phyloP scores from a whole-genome alignment of 2,113 vertebrate genomes.

The Hemichromis elongatus region DNA sequence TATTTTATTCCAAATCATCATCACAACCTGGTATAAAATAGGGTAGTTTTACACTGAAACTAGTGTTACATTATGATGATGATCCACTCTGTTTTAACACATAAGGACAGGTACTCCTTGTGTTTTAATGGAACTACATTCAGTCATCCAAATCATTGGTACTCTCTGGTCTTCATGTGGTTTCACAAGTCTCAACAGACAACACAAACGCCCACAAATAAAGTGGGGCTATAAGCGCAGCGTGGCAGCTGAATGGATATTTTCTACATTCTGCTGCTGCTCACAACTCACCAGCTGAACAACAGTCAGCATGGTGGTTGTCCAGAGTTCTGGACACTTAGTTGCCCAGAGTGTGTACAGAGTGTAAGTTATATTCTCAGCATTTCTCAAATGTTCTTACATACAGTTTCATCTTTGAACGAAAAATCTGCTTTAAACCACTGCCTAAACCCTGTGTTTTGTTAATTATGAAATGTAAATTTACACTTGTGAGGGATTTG shows the following conservation, averaged over 20 bases:
- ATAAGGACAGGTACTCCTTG: too few species aligned
- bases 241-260: rapidly evolving
- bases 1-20: background rate
- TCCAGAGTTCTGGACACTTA: background rate
- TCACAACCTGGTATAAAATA: too few species aligned
- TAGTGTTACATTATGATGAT: too few species aligned
- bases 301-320: background rate
- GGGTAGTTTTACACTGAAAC: too few species aligned
- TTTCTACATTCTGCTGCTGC: too few species aligned
- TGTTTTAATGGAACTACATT: background rate
- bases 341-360: background rate
- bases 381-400: too few species aligned
- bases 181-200: background rate
- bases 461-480: too few species aligned
- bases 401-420: too few species aligned
- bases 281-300: background rate
- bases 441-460: too few species aligned
- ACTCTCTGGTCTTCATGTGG: background rate
- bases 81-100: too few species aligned
- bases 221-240: background rate
- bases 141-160: background rate
- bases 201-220: background rate
- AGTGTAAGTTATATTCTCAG: background rate
- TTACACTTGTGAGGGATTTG: too few species aligned
- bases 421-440: too few species aligned